These are phyloP conservation scores for Halcyon badia DNA, from an alignment of 2,797 vertebrate species.

Conservation along the genomic window DNA sequence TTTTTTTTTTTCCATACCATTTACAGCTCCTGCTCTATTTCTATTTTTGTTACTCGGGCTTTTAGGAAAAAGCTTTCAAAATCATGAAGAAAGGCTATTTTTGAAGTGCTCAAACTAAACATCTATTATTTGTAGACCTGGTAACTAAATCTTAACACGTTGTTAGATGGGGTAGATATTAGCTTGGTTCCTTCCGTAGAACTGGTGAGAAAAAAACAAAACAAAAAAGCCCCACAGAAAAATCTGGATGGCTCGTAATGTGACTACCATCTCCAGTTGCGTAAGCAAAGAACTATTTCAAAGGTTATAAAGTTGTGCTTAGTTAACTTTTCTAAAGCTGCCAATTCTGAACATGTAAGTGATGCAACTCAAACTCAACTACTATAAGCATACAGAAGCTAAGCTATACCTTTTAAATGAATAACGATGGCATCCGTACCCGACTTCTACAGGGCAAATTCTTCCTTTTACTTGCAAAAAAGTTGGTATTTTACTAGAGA, in stretches of 20 bases:
- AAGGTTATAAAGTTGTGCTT: background rate
- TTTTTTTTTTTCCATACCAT: background rate
- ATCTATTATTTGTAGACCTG: background rate
- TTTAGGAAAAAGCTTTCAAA: background rate
- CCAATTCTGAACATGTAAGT: background rate
- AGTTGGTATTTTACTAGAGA: background rate
- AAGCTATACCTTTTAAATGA: background rate
- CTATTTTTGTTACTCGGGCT: background rate
- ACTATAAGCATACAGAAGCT: background rate
- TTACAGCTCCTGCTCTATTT: background rate
- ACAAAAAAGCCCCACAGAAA: background rate
- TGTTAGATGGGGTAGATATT: background rate
- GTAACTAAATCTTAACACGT: background rate
- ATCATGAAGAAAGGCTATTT: background rate
- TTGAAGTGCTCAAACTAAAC: background rate
- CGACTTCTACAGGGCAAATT: background rate
- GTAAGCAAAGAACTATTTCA: background rate
- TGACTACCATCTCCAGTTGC: background rate
- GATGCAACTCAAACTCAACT: background rate
- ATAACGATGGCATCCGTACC: background rate
- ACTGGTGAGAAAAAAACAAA: background rate
- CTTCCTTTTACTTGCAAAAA: background rate
- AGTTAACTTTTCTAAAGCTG: background rate
- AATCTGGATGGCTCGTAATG: background rate
- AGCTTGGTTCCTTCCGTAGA: background rate